These are phyloP conservation scores for Acleris literana DNA, from an alignment of 2,888 invertebrate species.

Conservation along the genomic window DNA sequence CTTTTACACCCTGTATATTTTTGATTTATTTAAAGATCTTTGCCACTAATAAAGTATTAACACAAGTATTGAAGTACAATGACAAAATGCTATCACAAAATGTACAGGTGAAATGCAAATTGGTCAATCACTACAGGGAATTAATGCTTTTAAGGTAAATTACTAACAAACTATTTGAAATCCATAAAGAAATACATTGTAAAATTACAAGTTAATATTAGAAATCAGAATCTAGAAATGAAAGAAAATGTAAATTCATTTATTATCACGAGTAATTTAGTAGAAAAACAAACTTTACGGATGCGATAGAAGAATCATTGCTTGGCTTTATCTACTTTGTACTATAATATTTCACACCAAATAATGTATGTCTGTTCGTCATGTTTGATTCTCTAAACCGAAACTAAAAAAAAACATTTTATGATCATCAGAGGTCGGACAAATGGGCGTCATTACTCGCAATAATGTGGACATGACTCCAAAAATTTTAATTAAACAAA, in stretches of 20 bases:
- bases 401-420: neutral
- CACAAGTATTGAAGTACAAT: too few relatives aligned
- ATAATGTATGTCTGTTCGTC: neutral
- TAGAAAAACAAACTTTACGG: slow-evolving; percentile 39
- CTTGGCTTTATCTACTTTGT: slow-evolving; percentile 4
- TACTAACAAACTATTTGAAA: neutral
- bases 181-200: slow-evolving; percentile 8
- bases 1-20: too few relatives aligned
- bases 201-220: slow-evolving; percentile 13
- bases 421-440: too few relatives aligned
- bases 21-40: too few relatives aligned
- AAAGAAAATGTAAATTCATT: slow-evolving; percentile 25
- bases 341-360: neutral
- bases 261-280: neutral
- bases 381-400: neutral
- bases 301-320: slow-evolving; percentile 24
- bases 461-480: too few relatives aligned
- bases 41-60: too few relatives aligned
- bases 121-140: too few relatives aligned
- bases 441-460: too few relatives aligned
- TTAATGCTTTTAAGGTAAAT: neutral
- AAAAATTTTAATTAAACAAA: too few relatives aligned
- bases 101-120: too few relatives aligned
- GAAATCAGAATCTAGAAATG: slow-evolving; percentile 10
- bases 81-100: too few relatives aligned